phyloP scores from a whole-genome alignment of 2,888 invertebrate genomes.

The Pseudeuparius sepicola region DNA sequence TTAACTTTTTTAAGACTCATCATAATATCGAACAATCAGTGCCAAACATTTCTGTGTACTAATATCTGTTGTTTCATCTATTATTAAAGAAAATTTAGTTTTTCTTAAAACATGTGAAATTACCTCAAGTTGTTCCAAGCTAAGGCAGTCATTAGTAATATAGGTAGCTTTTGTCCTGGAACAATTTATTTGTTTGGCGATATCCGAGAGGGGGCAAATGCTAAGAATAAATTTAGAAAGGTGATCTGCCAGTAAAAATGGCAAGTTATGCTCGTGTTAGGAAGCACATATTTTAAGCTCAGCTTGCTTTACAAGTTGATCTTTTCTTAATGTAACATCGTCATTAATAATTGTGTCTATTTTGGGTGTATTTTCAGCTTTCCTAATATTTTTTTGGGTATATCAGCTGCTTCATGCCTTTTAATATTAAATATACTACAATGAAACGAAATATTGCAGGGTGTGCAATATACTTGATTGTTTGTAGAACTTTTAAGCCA shows the following conservation, averaged over 20 bases:
- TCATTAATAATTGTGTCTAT: constrained; percentile 8
- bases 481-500: too few relatives aligned
- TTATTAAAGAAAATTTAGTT: constrained; percentile 12
- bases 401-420: constrained; percentile 8
- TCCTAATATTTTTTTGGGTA: neutral
- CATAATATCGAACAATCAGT: constrained; percentile 15
- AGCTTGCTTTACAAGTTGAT: constrained; percentile 14
- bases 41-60: constrained; percentile 11
- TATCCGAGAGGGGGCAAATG: constrained; percentile 18
- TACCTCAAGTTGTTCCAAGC: too few relatives aligned
- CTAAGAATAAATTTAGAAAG: constrained; percentile 16
- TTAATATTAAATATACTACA: constrained; percentile 6
- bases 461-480: constrained; percentile 7
- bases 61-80: constrained; percentile 14
- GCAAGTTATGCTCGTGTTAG: too few relatives aligned
- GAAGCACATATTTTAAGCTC: constrained; percentile 15
- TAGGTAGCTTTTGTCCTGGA: constrained; percentile 20
- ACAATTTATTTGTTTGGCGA: constrained; percentile 18
- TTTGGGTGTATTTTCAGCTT: too few relatives aligned
- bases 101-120: constrained; percentile 5
- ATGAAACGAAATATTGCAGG: constrained; percentile 8
- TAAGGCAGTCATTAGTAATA: constrained; percentile 14
- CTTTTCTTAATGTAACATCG: constrained; percentile 9
- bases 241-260: constrained; percentile 19
- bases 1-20: too few relatives aligned